phyloP scores from a whole-genome alignment of 2,888 invertebrate genomes.

The Drosophila mettleri region DNA sequence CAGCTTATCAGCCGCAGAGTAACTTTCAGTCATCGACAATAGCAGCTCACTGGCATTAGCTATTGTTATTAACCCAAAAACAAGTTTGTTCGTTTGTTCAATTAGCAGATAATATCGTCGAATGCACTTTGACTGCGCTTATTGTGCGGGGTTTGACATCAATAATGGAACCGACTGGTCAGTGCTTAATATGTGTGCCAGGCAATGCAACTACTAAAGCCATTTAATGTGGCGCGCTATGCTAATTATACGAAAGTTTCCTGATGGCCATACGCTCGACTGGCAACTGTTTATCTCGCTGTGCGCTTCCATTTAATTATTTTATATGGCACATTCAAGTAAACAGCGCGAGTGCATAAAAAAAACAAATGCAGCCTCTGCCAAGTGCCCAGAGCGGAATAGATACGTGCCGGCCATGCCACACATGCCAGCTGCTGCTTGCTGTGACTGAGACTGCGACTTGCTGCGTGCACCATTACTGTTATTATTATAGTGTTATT shows the following conservation, averaged over 20 bases:
- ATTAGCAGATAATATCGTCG: neutral
- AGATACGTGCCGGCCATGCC: neutral
- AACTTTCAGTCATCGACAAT: neutral
- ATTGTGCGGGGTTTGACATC: constrained; percentile 21
- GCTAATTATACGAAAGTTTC: constrained; percentile 60
- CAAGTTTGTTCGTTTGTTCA: neutral
- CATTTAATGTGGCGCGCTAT: constrained; percentile 55
- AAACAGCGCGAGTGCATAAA: constrained; percentile 46
- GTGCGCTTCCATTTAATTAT: constrained; percentile 72
- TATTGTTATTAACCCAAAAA: no score
- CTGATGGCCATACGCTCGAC: constrained; percentile 1
- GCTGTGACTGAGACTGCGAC: constrained; percentile 27
- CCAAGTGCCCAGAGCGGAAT: constrained; percentile 31
- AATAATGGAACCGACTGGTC: constrained; percentile 38
- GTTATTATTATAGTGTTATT: constrained; percentile 61
- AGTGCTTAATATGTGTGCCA: constrained; percentile 28
- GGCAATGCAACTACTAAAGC: constrained; percentile 60
- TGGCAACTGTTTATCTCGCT: constrained; percentile 33
- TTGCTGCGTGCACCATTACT: constrained; percentile 41
- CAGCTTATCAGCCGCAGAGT: neutral
- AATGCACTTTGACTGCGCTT: constrained; percentile 19
- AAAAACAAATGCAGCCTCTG: constrained; percentile 23
- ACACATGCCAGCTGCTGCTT: constrained; percentile 14
- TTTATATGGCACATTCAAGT: constrained; percentile 75
- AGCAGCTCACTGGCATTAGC: neutral